These are phyloP conservation scores for Noctua janthina DNA, from an alignment of 2,888 invertebrate genomes.

Conservation along the genomic window DNA sequence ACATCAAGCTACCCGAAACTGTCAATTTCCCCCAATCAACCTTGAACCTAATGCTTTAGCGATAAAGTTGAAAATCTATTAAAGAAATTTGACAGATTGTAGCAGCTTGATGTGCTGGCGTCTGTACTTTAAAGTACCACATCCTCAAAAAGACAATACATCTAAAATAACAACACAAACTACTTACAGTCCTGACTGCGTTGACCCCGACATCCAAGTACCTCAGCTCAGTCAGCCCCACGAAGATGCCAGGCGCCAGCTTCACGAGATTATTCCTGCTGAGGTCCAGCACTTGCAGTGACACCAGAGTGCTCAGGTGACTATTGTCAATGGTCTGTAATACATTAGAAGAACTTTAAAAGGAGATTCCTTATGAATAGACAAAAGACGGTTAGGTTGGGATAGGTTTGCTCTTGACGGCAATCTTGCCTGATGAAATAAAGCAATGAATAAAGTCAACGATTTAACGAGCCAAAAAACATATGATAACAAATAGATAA, in stretches of 20 bases:
- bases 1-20: too few species aligned
- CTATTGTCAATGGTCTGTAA: conserved; percentile 94
- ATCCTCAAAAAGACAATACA: not conserved
- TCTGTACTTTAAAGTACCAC: not conserved
- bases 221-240: conserved; percentile 92
- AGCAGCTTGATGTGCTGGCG: too few species aligned
- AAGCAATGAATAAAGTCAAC: not conserved
- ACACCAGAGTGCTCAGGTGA: conserved; percentile 92
- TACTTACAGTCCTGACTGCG: conserved; percentile 95
- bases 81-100: too few species aligned
- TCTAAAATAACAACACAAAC: not conserved
- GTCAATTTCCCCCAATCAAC: too few species aligned
- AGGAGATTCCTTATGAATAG: not conserved
- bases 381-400: too few species aligned
- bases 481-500: not conserved
- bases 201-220: conserved; percentile 96
- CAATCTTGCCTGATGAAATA: not conserved
- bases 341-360: not conserved
- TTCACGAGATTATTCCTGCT: conserved; percentile 96
- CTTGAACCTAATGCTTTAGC: too few species aligned
- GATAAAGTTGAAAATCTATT: too few species aligned
- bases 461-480: not conserved
- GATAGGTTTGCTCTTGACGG: not conserved
- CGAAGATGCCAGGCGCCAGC: conserved; percentile 95
- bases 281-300: conserved; percentile 94